Evolutionary conservation across 1,140 invertebrate species (phyloP).

Genomic region (Paralvinella palmiformis): DNA sequence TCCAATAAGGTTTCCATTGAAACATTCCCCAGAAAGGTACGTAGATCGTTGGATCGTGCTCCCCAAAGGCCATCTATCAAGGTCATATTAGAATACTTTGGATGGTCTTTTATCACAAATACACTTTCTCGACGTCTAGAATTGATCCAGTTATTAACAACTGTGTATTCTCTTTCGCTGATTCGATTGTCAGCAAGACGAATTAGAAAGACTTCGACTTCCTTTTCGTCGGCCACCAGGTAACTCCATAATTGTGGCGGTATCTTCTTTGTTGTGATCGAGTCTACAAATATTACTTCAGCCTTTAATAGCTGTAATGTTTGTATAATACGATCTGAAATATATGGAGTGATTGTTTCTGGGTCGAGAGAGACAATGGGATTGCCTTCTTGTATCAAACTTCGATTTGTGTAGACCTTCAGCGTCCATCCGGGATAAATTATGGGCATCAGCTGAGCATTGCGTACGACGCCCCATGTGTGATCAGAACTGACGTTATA

Average conservation of each 20-base stretch:
- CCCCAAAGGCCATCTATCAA: conserved; percentile 15
- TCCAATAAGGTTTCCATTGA: too few relatives aligned
- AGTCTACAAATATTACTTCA: too few relatives aligned
- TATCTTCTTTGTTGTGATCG: too few relatives aligned
- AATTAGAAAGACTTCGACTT: conserved; percentile 5
- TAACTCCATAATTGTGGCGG: conserved; percentile 12
- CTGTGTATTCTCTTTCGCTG: conserved; percentile 4
- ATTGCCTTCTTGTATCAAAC: not conserved
- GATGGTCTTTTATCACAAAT: conserved; percentile 15
- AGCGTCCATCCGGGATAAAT: conserved; percentile 19
- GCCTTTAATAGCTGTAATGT: not conserved
- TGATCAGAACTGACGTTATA: not conserved
- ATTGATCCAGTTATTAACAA: conserved; percentile 4
- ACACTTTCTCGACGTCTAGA: not conserved
- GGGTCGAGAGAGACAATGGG: not conserved
- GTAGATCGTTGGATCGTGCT: not conserved
- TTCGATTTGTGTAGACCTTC: conserved; percentile 7
- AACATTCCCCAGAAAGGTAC: too few relatives aligned
- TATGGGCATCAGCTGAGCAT: conserved; percentile 17
- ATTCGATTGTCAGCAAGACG: conserved; percentile 8
- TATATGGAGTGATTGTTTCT: not conserved
- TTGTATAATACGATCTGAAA: not conserved
- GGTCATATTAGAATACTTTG: conserved; percentile 7
- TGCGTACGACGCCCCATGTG: conserved; percentile 16
- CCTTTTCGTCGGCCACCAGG: conserved; percentile 7